A percentile compares a stretch with the other conserved stretches of the same genome.
Conservation (phyloP, 2,797 vertebrate species). For the Pipistrellus pipistrellus region DNA sequence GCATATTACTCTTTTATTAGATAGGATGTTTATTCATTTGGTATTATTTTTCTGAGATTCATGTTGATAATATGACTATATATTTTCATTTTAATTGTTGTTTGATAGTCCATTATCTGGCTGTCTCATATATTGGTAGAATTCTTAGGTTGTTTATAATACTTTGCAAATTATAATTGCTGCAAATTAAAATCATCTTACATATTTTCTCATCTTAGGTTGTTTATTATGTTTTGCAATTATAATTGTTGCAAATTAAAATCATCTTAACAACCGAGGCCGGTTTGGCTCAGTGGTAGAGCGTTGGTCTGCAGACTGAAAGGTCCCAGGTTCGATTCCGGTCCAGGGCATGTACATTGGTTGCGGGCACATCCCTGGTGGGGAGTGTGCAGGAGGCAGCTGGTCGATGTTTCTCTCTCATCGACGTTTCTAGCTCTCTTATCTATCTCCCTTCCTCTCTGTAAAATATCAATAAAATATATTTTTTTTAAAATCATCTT, state of each 20-base stretch:
- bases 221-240: conserved; percentile 34
- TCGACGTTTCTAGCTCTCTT: too few species aligned
- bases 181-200: conserved; percentile 36
- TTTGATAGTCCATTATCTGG: conserved; percentile 44
- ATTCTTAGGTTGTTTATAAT: not conserved
- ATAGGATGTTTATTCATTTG: conserved; percentile 15
- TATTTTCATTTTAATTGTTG: conserved; percentile 53
- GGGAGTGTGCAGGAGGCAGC: too few species aligned
- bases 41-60: conserved; percentile 26
- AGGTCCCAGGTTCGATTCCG: too few species aligned
- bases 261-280: too few species aligned
- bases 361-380: too few species aligned
- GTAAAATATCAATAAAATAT: too few species aligned
- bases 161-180: conserved; percentile 21
- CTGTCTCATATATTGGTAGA: not conserved
- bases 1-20: too few species aligned
- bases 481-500: not conserved
- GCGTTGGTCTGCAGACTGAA: too few species aligned
- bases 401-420: too few species aligned
- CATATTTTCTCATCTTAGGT: not conserved
- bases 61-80: not conserved
- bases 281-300: too few species aligned
- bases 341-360: too few species aligned
- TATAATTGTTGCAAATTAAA: conserved; percentile 8
- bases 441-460: too few species aligned